These are phyloP conservation scores for Julus scanicus DNA, from an alignment of 2,888 invertebrate species.

Conservation along the genomic window DNA sequence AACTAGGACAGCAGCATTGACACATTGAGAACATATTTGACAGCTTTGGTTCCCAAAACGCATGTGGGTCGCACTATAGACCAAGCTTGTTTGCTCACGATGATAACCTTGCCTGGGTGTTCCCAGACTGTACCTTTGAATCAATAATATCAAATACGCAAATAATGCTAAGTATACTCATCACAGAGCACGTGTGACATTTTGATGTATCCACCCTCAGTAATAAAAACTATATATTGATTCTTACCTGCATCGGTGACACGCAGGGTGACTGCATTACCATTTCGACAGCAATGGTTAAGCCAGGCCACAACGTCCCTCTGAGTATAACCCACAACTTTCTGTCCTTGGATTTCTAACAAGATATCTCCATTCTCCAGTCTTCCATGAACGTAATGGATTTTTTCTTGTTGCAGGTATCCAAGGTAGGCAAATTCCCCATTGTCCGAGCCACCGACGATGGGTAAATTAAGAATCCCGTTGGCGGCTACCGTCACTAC, in stretches of 20 bases:
- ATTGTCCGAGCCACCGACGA: constrained; percentile 70
- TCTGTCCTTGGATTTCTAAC: constrained; percentile 70
- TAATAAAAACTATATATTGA: background rate
- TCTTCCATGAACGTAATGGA: constrained; percentile 48
- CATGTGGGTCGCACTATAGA: background rate
- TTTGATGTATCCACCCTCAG: background rate
- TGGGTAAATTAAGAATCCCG: constrained; percentile 66
- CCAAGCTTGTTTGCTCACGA: background rate
- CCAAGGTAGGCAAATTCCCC: constrained; percentile 66
- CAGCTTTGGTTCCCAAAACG: background rate
- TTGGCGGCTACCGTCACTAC: constrained; percentile 67
- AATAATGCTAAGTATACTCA: background rate
- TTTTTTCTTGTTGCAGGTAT: constrained; percentile 61
- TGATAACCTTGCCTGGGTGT: background rate
- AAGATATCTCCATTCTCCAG: constrained; percentile 66
- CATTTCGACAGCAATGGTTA: constrained; percentile 70
- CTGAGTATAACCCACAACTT: constrained; percentile 72
- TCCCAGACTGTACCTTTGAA: background rate
- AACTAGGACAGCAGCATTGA: too few species aligned
- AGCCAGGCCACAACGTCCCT: constrained; percentile 70
- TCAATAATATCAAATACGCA: background rate
- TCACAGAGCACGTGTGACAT: background rate
- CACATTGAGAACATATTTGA: background rate
- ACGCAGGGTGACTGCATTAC: constrained; percentile 69
- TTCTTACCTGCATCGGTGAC: constrained; percentile 69